Percentiles rank a stretch among this genome's conserved stretches.
These are phyloP conservation scores for Drosophila teissieri DNA, from an alignment of 1,140 invertebrate genomes.

Conservation along the genomic window DNA sequence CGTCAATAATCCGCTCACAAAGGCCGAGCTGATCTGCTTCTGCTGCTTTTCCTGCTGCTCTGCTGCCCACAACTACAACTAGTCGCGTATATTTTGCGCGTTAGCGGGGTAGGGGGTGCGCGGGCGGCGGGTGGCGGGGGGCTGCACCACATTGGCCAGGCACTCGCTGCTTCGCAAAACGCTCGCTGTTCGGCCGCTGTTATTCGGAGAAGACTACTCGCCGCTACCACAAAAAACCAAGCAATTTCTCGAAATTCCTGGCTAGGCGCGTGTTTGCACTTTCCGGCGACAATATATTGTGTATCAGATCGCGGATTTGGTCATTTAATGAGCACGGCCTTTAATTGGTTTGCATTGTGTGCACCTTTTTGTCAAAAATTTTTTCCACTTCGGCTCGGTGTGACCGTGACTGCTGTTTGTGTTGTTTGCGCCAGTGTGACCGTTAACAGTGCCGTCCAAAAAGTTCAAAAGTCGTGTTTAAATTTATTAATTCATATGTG, in stretches of 20 bases:
- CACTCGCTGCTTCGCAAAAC: slow-evolving; percentile 31
- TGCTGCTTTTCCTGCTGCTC: slow-evolving; percentile 22
- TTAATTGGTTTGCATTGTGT: slow-evolving; percentile 38
- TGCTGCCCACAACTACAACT: slow-evolving; percentile 49
- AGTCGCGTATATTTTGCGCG: slow-evolving; percentile 50
- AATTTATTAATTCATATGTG: too few species aligned
- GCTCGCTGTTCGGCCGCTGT: slow-evolving; percentile 38
- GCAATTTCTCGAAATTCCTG: slow-evolving; percentile 25
- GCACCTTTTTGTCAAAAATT: slow-evolving; percentile 31
- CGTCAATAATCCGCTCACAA: slow-evolving; percentile 12
- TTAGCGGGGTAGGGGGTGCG: slow-evolving; percentile 24
- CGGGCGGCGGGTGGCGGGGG: slow-evolving; percentile 32
- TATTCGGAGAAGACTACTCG: slow-evolving; percentile 35
- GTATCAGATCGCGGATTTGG: slow-evolving; percentile 2
- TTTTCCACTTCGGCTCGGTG: slow-evolving; percentile 28
- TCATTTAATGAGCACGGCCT: slow-evolving; percentile 12
- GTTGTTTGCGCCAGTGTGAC: slow-evolving; percentile 27
- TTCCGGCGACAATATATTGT: slow-evolving; percentile 6
- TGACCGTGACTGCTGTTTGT: slow-evolving; percentile 24
- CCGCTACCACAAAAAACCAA: slow-evolving; percentile 34
- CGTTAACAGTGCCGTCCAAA: not conserved
- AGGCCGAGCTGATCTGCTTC: slow-evolving; percentile 18
- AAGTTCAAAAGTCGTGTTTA: not conserved
- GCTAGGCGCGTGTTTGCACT: slow-evolving; percentile 5
- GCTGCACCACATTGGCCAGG: slow-evolving; percentile 50